These are phyloP conservation scores for Antheraea mylitta DNA, from an alignment of 1,140 invertebrate genomes.

Conservation along the genomic window DNA sequence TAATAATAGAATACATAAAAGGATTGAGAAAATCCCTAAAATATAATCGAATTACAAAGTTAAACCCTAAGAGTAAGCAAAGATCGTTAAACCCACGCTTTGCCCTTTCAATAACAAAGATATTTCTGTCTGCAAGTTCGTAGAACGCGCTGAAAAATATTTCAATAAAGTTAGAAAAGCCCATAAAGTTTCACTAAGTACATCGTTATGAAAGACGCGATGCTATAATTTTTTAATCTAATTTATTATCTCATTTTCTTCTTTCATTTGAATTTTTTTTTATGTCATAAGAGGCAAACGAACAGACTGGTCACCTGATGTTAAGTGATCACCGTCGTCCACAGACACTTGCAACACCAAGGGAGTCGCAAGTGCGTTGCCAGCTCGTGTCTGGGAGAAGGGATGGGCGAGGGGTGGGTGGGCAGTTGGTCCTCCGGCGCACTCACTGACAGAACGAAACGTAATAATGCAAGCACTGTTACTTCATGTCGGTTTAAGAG, in stretches of 20 bases:
- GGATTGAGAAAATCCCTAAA: not conserved
- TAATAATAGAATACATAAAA: not conserved
- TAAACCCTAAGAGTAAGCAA: not conserved
- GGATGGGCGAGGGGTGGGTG: no score
- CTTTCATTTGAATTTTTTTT: not conserved
- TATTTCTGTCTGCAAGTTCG: slow-evolving; percentile 14
- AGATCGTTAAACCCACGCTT: not conserved
- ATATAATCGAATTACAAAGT: not conserved
- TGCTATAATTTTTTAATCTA: not conserved
- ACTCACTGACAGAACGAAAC: no score
- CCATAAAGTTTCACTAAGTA: slow-evolving; percentile 15
- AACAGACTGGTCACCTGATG: no score
- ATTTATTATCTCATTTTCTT: not conserved
- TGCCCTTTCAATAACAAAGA: slow-evolving; percentile 18
- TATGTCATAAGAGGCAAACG: no score
- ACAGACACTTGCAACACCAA: no score
- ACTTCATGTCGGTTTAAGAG: no score
- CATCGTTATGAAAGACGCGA: not conserved
- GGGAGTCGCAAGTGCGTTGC: no score
- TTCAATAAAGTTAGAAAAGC: slow-evolving; percentile 20
- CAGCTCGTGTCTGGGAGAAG: no score
- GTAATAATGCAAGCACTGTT: no score
- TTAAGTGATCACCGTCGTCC: no score
- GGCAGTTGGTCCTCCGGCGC: no score
- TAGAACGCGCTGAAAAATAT: slow-evolving; percentile 12